These are phyloP conservation scores for Tridacna gigas DNA, from an alignment of 2,888 invertebrate genomes.

Conservation along the genomic window DNA sequence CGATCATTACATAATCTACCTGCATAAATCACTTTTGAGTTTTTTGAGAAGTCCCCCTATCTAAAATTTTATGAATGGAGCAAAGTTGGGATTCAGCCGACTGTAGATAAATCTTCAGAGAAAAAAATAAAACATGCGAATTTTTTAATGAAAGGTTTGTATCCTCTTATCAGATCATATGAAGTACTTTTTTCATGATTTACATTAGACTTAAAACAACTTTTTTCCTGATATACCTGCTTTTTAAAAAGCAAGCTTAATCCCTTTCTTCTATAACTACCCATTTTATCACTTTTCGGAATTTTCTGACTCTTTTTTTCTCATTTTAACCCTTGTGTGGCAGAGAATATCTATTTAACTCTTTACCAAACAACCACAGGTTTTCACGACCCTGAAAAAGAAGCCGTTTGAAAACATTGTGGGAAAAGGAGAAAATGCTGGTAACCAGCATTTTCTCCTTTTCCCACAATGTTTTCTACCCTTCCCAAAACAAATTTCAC, in stretches of 20 bases:
- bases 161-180: not conserved
- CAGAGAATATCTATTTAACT: too few species aligned
- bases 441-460: not conserved
- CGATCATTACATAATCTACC: too few species aligned
- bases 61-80: conserved; percentile 3
- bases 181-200: conserved; percentile 1
- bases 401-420: conserved; percentile 1
- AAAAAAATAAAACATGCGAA: not conserved
- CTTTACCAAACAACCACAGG: too few species aligned
- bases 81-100: not conserved
- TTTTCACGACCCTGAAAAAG: too few species aligned
- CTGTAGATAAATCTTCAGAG: conserved; percentile 2
- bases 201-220: not conserved
- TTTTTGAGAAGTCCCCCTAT: conserved; percentile 17
- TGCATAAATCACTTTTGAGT: conserved; percentile 7
- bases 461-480: not conserved
- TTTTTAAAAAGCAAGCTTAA: too few species aligned
- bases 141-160: not conserved
- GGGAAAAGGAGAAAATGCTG: conserved; percentile 7
- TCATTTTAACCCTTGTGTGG: too few species aligned
- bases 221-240: not conserved
- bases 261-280: too few species aligned
- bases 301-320: too few species aligned
- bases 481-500: too few species aligned
- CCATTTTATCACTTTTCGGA: too few species aligned